phyloP scores from a whole-genome alignment of 2,797 vertebrate genomes.

The Tangara arthus region DNA sequence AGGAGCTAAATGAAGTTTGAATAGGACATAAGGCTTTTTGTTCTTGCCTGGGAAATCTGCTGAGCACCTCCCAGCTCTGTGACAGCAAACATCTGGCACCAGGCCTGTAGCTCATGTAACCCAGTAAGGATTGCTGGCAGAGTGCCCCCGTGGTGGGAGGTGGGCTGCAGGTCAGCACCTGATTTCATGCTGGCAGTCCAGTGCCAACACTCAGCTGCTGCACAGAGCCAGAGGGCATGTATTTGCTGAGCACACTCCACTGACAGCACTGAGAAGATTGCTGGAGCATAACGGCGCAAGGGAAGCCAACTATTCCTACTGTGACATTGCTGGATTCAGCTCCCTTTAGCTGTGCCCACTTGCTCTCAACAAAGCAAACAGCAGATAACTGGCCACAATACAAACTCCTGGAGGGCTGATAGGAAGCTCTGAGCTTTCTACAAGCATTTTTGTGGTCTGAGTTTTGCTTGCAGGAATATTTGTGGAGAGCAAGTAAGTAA shows the following conservation, averaged over 20 bases:
- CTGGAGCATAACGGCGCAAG: not conserved
- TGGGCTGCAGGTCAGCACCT: slow-evolving; percentile 19
- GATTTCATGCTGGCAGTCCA: slow-evolving; percentile 30
- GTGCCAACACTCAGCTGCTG: not conserved
- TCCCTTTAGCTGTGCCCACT: not conserved
- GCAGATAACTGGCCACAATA: not conserved
- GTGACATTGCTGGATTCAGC: not conserved
- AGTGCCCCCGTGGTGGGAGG: not conserved
- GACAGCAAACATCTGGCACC: not conserved
- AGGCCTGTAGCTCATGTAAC: not conserved
- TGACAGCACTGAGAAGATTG: not conserved
- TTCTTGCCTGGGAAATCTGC: not conserved
- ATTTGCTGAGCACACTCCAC: not conserved
- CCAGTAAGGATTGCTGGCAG: not conserved
- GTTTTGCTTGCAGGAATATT: not conserved
- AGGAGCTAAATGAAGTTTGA: not conserved
- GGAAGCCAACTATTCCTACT: not conserved
- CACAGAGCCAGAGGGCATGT: not conserved
- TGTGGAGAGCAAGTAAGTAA: not conserved
- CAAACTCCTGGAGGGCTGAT: not conserved
- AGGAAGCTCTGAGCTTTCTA: slow-evolving; percentile 3
- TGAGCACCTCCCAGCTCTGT: not conserved
- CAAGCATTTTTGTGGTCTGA: not conserved
- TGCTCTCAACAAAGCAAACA: not conserved
- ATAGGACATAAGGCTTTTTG: not conserved